Evolutionary conservation across 2,113 vertebrate species (phyloP), one percentile per base, ranked within the genome.

Genomic region (Gulo gulo): DNA sequence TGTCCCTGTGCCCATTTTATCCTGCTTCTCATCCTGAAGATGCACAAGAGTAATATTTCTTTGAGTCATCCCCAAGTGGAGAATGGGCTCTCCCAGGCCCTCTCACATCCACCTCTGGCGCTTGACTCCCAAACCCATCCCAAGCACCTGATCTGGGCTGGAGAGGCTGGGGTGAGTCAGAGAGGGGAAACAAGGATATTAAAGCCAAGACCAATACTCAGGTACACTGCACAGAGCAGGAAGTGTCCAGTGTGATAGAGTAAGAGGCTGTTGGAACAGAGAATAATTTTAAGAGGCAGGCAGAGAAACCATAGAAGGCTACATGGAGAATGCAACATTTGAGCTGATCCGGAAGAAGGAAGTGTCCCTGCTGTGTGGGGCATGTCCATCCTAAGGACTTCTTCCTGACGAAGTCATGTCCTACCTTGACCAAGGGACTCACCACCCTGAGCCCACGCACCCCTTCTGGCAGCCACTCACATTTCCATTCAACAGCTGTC

Each of bases 261-360:
- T 61, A 87, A 96, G 93, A 50, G 61, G 87, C 65, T 89, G 24
- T 73, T 52, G 3, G 67, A 55, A 13, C 5, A 82, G 45, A 76
- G 26, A 10, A 73, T 29, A n/a, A 50, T 7, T 61, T 57, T 26
- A 39, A 42, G 59, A 45, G 7, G 24, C 2, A 50, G 23, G 6
- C 24, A 85, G 71, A 63, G 52, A 63, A 91, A n/a, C 20, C 24
- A 61, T 2, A 26, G 47, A 67, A 59, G 15, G 0, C 21, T 50
- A 11, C 31, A 36, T 29, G 24, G 45, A 31, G 76, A 57, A 57
- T 5, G 14, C 6, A 34, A 26, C 57, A 20, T n/a, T 50, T 69
- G 76, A 74, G 57, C 24, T 59, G 39, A 83, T 42, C 4, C 67
- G 67, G 26, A 88, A 36, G 10, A 13, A 67, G 14, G 24, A 36